Percentiles rank a stretch among this genome's conserved stretches.
phyloP scores from a whole-genome alignment of 1,140 invertebrate genomes.

The Diprion similis region DNA sequence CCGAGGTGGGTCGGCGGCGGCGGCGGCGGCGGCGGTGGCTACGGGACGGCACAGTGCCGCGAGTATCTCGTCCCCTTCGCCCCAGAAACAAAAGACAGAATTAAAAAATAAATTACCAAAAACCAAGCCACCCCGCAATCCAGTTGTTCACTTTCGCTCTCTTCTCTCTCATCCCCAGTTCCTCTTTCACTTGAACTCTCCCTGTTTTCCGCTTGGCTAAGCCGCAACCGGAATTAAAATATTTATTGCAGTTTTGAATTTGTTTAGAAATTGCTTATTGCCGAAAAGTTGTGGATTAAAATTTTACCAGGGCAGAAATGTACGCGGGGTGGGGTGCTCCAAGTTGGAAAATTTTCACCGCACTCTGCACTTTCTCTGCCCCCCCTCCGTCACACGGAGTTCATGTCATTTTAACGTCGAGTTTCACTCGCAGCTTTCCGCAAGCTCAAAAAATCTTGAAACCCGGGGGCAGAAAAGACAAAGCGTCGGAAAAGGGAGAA shows the following conservation, averaged over 20 bases:
- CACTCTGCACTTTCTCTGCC: background rate
- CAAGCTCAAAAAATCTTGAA: too few species aligned
- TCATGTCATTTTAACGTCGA: too few species aligned
- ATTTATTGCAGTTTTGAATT: conserved; percentile 47
- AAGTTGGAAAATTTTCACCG: conserved; percentile 4
- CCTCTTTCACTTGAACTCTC: background rate
- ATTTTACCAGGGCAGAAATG: conserved; percentile 35
- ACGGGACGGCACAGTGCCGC: background rate
- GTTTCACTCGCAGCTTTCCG: too few species aligned
- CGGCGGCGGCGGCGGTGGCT: background rate
- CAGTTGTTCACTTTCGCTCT: background rate
- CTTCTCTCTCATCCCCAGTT: background rate
- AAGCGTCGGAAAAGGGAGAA: too few species aligned
- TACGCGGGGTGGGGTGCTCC: background rate
- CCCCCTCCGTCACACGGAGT: too few species aligned
- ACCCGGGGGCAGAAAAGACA: too few species aligned
- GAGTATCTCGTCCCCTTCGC: conserved; percentile 5
- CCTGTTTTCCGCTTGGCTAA: background rate
- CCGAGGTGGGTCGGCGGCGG: background rate
- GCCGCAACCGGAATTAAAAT: conserved; percentile 45
- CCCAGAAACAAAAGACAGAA: conserved; percentile 42
- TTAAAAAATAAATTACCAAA: conserved; percentile 48
- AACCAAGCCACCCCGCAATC: conserved; percentile 18
- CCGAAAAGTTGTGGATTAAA: conserved; percentile 53
- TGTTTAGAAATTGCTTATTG: conserved; percentile 50